phyloP scores from a whole-genome alignment of 2,797 vertebrate genomes.

The Nyctibius grandis region DNA sequence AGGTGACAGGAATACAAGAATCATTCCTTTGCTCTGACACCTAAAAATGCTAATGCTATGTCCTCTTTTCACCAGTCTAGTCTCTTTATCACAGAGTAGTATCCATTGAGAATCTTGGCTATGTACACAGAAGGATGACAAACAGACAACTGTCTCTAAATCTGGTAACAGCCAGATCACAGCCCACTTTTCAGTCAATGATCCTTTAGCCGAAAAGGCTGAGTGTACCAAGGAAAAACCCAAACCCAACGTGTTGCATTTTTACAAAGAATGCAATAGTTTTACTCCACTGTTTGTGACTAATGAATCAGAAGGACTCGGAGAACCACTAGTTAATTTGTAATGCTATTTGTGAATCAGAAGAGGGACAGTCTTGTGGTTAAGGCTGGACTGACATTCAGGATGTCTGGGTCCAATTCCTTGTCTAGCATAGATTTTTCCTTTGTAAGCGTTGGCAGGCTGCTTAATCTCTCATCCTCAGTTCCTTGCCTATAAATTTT shows the following conservation, averaged over 20 bases:
- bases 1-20: not conserved
- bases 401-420: constrained; percentile 51
- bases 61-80: not conserved
- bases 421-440: constrained; percentile 44
- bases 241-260: not conserved
- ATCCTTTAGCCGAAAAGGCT: not conserved
- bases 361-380: constrained; percentile 27
- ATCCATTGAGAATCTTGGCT: not conserved
- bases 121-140: not conserved
- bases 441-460: constrained; percentile 38
- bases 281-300: constrained; percentile 5
- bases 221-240: not conserved
- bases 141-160: not conserved
- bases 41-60: not conserved
- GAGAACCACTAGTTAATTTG: not conserved
- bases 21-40: not conserved
- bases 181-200: not conserved
- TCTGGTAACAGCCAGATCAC: not conserved
- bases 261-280: not conserved
- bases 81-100: not conserved
- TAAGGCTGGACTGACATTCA: constrained; percentile 32
- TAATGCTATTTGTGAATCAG: constrained; percentile 43
- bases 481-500: not conserved
- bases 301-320: not conserved
- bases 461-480: not conserved